Base-by-base conservation (phyloP, 1,140 invertebrate species). In the Drosophila erecta region DNA sequence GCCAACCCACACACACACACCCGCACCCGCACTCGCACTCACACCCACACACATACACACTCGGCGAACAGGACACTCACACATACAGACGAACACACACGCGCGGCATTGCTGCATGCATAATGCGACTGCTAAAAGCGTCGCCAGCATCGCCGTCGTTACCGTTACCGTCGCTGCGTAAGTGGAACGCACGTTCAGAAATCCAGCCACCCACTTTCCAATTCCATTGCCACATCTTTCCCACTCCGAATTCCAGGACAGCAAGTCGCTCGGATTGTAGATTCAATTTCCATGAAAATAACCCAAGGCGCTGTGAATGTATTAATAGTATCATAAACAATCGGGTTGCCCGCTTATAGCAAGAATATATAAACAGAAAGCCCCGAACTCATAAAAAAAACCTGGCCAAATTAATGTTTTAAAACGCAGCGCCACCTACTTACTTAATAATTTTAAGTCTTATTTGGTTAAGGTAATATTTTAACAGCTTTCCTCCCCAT, bases 111-210 rank as follows among this genome's bases (percentile, higher is more conserved):
- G 65, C 64, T 58, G 66, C 75, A 78, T 78, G 75, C 75, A 78
- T 76, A 76, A 76, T 76, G 74, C 74, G 75, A 55, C 58, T 70
- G 65, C 66, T 78, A 77, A 78, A 77, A 77, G 75, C 74, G 74
- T 57, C 54, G 64, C 55, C 71, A 74, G 50, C 65, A 66, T 57
- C 54, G 64, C 55, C 47, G 56, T 44, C 46, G 53, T 50, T 41
- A 41, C 27, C 67, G 41, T 49, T 46, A 40, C 22, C 47, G 53
- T 44, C 41, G 37, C 53, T 64, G 67, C 67, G 60, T 73, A 73
- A 59, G 62, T 73, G 56, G 70, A 67, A 73, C 70, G 56, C 70
- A 73, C 56, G 64, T 67, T 53, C 37, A n/a, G 47, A 47, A 44
- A 12, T 15, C 20, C 43, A 12, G 10, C 11, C 5, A 3, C 40